Conservation (phyloP, 2,113 vertebrate genomes). For the Embiotoca jacksoni region DNA sequence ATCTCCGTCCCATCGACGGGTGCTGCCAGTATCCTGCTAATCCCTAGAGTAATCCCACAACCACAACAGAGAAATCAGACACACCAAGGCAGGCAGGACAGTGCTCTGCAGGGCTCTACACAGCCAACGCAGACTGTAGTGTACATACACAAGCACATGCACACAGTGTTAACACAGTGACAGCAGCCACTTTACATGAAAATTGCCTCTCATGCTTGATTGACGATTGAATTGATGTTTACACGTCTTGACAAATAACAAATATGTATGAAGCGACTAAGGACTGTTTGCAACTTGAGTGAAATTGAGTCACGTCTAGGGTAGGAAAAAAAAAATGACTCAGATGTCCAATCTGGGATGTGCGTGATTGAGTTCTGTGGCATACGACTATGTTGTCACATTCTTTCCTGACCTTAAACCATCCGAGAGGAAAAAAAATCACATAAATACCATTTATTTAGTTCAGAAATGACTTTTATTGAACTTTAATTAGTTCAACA, state of each 20-base stretch:
- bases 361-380: constrained; percentile 21
- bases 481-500: not conserved
- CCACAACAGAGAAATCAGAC: constrained; percentile 71
- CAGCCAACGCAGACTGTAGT: not conserved
- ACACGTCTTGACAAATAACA: constrained; percentile 42
- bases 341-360: not conserved
- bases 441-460: not conserved
- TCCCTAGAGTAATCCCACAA: constrained; percentile 77
- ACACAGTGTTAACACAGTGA: constrained; percentile 21
- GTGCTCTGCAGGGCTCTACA: constrained; percentile 28
- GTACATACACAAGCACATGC: not conserved
- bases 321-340: not conserved
- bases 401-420: constrained; percentile 1
- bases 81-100: constrained; percentile 52
- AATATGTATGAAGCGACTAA: constrained; percentile 24
- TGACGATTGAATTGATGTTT: constrained; percentile 45
- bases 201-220: constrained; percentile 49
- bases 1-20: constrained; percentile 74
- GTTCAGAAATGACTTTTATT: not conserved
- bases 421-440: not conserved
- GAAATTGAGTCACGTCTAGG: constrained; percentile 20
- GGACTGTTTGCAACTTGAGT: constrained; percentile 12
- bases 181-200: constrained; percentile 54
- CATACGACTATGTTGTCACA: not conserved
- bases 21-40: constrained; percentile 78